Evolutionary conservation across 2,797 vertebrate genomes (phyloP).

Genomic region (Lophotriccus pileatus): DNA sequence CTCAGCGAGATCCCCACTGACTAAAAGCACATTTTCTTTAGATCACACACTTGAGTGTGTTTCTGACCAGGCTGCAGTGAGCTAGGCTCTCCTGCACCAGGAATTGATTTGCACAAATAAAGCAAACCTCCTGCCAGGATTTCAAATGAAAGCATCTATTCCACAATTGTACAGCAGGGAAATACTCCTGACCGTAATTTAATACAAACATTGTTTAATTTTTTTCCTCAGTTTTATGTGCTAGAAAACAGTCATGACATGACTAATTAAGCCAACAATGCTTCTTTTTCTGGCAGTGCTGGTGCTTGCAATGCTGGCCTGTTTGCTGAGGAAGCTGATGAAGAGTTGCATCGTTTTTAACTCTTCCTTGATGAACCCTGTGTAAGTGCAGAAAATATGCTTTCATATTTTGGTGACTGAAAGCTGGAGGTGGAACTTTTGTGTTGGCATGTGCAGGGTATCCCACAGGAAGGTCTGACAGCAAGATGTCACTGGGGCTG

Average conservation of each 20-base stretch:
- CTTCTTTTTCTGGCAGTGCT: neutral
- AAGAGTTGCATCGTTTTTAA: neutral
- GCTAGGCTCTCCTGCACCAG: neutral
- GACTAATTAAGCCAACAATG: neutral
- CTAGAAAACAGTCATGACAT: neutral
- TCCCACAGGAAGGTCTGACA: neutral
- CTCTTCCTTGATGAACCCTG: neutral
- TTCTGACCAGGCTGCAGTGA: neutral
- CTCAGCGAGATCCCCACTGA: no score
- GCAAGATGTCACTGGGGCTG: accelerated
- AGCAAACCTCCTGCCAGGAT: neutral
- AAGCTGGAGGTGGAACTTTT: neutral
- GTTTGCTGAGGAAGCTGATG: neutral
- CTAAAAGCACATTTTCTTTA: accelerated
- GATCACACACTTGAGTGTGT: no score
- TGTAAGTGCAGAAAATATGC: neutral
- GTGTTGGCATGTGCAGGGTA: neutral
- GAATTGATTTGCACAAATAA: neutral
- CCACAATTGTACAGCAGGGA: neutral
- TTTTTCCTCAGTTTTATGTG: neutral
- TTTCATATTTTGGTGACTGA: neutral
- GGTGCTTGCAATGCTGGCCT: neutral
- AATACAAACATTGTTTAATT: accelerated
- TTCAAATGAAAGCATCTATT: neutral
- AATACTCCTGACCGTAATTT: neutral